Evolutionary conservation across 2,888 invertebrate genomes (phyloP).

Genomic region (Zygogramma bicolorata): DNA sequence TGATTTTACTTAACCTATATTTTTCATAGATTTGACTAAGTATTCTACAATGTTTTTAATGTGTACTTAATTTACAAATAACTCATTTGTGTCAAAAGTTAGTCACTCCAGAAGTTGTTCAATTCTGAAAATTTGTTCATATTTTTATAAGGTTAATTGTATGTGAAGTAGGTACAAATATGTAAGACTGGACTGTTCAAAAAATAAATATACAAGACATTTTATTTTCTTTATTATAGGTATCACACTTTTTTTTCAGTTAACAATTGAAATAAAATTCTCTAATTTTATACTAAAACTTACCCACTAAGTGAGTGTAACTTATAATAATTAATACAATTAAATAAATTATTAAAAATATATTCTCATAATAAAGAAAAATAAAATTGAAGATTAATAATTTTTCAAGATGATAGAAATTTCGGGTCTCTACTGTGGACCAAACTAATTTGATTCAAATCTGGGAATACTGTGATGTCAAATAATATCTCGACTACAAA

Average conservation of each 20-base stretch:
- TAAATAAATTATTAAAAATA: conserved; percentile 42
- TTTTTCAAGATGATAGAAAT: conserved; percentile 18
- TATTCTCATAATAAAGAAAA: conserved; percentile 14
- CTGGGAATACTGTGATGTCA: conserved; percentile 43
- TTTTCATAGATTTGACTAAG: too few relatives aligned
- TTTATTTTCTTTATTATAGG: conserved; percentile 37
- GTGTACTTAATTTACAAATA: too few relatives aligned
- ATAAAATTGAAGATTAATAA: conserved; percentile 15
- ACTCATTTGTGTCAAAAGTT: too few relatives aligned
- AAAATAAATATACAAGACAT: conserved; percentile 21
- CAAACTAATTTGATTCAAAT: conserved; percentile 6
- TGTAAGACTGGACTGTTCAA: conserved; percentile 31
- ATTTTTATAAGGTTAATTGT: background rate
- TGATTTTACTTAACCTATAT: too few relatives aligned
- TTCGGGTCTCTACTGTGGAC: background rate
- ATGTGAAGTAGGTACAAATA: too few relatives aligned
- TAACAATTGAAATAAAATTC: conserved; percentile 44
- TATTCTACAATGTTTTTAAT: too few relatives aligned
- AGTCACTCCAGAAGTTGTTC: too few relatives aligned
- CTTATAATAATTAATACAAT: conserved; percentile 29
- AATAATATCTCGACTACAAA: conserved; percentile 26
- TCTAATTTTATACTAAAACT: conserved; percentile 37
- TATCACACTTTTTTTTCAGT: conserved; percentile 42
- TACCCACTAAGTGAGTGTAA: conserved; percentile 40
- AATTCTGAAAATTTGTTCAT: background rate